A percentile compares a stretch with the other conserved stretches of the same genome.
These are phyloP conservation scores for Epinotia demarniana DNA, from an alignment of 2,888 invertebrate species.

Conservation along the genomic window DNA sequence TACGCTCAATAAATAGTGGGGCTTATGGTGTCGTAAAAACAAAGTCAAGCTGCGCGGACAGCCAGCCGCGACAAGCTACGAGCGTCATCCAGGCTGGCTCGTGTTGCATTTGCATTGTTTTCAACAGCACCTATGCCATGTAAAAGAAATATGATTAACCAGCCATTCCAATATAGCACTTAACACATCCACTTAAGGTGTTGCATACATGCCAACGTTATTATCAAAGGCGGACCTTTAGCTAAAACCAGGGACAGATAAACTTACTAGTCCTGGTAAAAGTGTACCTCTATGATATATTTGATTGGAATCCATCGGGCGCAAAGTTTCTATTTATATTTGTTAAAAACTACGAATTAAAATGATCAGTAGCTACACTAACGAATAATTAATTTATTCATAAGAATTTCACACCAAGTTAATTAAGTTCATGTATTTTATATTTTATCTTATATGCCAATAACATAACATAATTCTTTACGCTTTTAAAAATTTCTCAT, in stretches of 20 bases:
- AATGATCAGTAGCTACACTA: no score
- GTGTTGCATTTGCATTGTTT: conserved; percentile 41
- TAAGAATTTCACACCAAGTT: not conserved
- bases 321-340: no score
- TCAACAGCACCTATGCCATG: conserved; percentile 16
- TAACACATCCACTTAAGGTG: not conserved
- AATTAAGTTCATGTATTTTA: not conserved
- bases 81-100: conserved; percentile 62
- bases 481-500: conserved; percentile 9
- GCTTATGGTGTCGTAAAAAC: conserved; percentile 80
- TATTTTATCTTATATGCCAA: not conserved
- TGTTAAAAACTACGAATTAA: no score
- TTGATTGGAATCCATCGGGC: no score
- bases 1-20: conserved; percentile 76
- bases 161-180: not conserved
- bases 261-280: not conserved
- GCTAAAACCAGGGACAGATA: not conserved
- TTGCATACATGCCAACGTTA: not conserved
- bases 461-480: not conserved
- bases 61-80: conserved; percentile 66
- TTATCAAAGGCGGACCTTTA: not conserved
- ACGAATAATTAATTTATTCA: no score
- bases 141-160: conserved; percentile 2
- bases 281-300: not conserved
- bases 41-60: conserved; percentile 80